Evolutionary conservation across 1,140 invertebrate species (phyloP).

Genomic region (Tribolium madens): DNA sequence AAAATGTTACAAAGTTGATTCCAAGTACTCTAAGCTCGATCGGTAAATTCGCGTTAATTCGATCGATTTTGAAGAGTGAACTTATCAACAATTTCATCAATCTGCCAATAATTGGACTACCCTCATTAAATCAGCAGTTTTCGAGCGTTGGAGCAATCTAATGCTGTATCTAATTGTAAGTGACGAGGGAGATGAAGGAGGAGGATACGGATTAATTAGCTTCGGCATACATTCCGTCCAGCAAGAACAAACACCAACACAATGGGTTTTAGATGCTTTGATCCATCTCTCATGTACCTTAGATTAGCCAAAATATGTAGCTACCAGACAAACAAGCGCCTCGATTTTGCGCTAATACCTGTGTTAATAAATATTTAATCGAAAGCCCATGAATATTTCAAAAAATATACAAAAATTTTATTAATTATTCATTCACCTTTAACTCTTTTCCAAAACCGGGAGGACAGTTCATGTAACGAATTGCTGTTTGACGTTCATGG

Average conservation of each 20-base stretch:
- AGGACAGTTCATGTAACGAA: conserved; percentile 25
- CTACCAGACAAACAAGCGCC: neutral
- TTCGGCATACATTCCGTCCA: conserved; percentile 48
- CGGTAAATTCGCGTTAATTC: neutral
- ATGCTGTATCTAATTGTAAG: conserved; percentile 49
- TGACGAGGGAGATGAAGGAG: conserved; percentile 28
- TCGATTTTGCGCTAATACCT: conserved; percentile 8
- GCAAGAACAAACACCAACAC: conserved; percentile 48
- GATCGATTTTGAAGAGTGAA: conserved; percentile 33
- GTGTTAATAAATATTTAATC: conserved; percentile 21
- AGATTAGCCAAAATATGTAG: conserved; percentile 31
- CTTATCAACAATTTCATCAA: conserved; percentile 54
- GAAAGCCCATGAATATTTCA: neutral
- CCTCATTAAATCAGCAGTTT: conserved; percentile 55
- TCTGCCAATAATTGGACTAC: conserved; percentile 53
- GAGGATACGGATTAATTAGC: conserved; percentile 52
- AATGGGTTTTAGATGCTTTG: conserved; percentile 39
- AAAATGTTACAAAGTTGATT: conserved; percentile 37
- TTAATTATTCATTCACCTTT: conserved; percentile 26
- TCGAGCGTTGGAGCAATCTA: conserved; percentile 49
- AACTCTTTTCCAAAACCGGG: conserved; percentile 11
- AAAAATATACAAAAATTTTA: conserved; percentile 15
- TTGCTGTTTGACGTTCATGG: conserved; percentile 22
- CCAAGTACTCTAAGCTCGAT: neutral
- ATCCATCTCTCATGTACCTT: conserved; percentile 31